These are phyloP conservation scores for Galeopsomyia nigrocyanea DNA, from an alignment of 2,888 invertebrate genomes.

Conservation along the genomic window DNA sequence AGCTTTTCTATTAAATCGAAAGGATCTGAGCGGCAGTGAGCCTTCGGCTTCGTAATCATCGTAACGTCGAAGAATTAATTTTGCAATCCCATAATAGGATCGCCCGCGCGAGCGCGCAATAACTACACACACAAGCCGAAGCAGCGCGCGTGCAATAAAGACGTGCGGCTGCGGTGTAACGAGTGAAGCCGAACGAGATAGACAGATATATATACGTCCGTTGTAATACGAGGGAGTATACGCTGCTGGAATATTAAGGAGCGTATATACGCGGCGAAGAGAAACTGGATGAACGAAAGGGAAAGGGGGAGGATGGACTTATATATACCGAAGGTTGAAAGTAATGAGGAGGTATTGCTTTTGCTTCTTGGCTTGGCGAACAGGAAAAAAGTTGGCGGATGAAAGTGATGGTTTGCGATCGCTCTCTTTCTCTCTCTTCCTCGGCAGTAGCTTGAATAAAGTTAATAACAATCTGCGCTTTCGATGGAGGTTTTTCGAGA, in stretches of 20 bases:
- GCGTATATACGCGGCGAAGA: neutral
- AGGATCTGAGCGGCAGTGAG: neutral
- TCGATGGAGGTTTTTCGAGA: no score
- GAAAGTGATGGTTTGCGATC: neutral
- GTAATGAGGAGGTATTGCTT: conserved; percentile 12
- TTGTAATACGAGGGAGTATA: conserved; percentile 36
- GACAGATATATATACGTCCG: neutral
- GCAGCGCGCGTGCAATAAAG: conserved; percentile 23
- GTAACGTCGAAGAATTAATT: conserved; percentile 44
- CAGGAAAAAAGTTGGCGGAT: conserved; percentile 28
- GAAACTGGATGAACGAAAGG: neutral
- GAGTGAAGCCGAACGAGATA: conserved; percentile 10
- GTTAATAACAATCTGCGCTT: no score
- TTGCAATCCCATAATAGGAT: conserved; percentile 35
- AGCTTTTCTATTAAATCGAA: conserved; percentile 16
- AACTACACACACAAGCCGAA: conserved; percentile 1
- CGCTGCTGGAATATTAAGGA: conserved; percentile 38
- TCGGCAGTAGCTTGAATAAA: no score
- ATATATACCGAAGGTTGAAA: conserved; percentile 2
- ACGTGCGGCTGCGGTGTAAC: conserved; percentile 21
- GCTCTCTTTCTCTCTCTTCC: no score
- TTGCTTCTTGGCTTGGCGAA: no score
- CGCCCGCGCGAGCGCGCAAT: neutral
- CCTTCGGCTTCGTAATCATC: conserved; percentile 21
- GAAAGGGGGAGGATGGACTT: conserved; percentile 10